These are phyloP conservation scores for Neostethus bicornis DNA, from an alignment of 2,797 vertebrate species.

Conservation along the genomic window DNA sequence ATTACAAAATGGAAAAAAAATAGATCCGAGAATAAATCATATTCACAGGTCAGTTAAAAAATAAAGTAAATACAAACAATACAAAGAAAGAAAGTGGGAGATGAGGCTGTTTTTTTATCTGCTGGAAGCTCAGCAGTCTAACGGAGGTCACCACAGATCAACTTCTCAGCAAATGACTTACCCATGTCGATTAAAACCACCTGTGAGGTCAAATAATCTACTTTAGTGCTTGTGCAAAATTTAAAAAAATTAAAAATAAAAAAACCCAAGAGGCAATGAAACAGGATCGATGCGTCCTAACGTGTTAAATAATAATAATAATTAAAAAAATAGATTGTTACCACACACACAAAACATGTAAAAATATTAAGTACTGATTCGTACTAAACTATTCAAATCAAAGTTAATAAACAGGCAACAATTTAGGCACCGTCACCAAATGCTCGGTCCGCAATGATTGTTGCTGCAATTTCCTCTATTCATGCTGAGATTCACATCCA, in stretches of 20 bases:
- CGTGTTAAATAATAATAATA: constrained; percentile 65
- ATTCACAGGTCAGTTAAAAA: constrained; percentile 79
- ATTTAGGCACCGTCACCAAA: constrained; percentile 78
- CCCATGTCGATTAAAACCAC: constrained; percentile 46
- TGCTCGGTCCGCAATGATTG: constrained; percentile 84
- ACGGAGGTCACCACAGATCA: constrained; percentile 36
- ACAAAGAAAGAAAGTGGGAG: constrained; percentile 58
- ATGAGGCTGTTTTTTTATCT: constrained; percentile 43
- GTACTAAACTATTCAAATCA: constrained; percentile 63
- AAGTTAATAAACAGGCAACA: constrained; percentile 70
- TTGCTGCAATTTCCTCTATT: constrained; percentile 88
- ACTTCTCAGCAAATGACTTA: constrained; percentile 37
- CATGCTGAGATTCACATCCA: constrained; percentile 83
- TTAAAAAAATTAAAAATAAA: constrained; percentile 57
- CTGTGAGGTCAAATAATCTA: constrained; percentile 61
- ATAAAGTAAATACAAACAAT: constrained; percentile 47
- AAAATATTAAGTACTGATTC: constrained; percentile 65
- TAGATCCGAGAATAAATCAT: constrained; percentile 75
- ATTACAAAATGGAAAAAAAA: constrained; percentile 81
- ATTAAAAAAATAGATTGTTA: constrained; percentile 55
- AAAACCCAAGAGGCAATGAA: constrained; percentile 48
- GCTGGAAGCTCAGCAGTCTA: constrained; percentile 37
- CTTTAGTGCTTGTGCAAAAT: constrained; percentile 81
- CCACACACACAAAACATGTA: constrained; percentile 67
- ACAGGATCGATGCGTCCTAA: constrained; percentile 53